phyloP scores from a whole-genome alignment of 2,113 vertebrate species.

The Psilopogon haemacephalus region DNA sequence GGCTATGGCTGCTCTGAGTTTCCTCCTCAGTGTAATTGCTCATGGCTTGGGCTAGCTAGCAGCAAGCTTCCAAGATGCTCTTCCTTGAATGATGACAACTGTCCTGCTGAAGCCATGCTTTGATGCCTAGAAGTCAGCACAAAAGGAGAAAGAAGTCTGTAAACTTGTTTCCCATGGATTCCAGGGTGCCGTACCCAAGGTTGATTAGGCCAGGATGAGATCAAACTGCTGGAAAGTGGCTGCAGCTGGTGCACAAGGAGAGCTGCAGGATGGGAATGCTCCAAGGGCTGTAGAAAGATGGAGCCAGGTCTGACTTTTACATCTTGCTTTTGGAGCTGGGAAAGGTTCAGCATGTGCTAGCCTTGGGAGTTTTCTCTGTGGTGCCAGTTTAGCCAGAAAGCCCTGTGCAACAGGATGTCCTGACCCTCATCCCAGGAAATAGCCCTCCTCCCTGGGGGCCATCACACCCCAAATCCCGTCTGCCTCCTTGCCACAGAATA shows the following conservation, averaged over 20 bases:
- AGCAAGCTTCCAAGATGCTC: neutral
- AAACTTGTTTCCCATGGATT: neutral
- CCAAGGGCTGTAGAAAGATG: neutral
- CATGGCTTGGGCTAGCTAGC: neutral
- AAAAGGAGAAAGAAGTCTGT: neutral
- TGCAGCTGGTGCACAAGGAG: neutral
- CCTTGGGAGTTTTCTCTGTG: neutral
- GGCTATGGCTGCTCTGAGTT: neutral
- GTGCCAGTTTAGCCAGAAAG: neutral
- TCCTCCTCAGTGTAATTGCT: neutral
- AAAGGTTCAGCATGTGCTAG: accelerated
- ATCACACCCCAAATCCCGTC: neutral
- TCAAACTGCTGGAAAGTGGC: neutral
- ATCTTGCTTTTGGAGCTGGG: neutral
- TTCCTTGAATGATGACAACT: no score
- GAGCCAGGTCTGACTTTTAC: neutral
- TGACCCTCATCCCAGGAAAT: accelerated
- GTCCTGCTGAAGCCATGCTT: neutral
- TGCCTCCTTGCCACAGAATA: neutral
- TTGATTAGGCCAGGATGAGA: neutral
- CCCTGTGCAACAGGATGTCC: neutral
- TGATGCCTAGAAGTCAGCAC: neutral
- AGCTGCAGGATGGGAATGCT: neutral
- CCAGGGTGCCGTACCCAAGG: neutral
- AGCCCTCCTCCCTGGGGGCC: neutral